Conservation (phyloP, 2,797 vertebrate genomes). For the Chelon labrosus region DNA sequence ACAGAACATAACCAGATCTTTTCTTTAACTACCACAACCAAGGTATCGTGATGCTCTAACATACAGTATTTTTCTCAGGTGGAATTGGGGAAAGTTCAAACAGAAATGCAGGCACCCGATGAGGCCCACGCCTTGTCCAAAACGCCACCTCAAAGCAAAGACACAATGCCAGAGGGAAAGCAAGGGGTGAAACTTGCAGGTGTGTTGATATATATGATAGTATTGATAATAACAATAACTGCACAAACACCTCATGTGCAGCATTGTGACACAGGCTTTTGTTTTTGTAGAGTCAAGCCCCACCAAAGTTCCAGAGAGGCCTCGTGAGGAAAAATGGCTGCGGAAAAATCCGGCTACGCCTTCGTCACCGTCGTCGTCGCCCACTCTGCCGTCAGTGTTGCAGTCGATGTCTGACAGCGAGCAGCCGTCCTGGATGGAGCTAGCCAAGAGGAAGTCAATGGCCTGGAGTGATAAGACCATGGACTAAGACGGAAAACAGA, state of each 20-base stretch:
- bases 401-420: conserved; percentile 74
- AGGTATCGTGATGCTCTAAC: conserved; percentile 14
- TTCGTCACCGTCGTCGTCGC: conserved; percentile 62
- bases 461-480: conserved; percentile 96
- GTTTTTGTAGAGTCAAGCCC: conserved; percentile 74
- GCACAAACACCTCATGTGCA: background rate
- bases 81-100: conserved; percentile 67
- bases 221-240: background rate
- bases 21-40: background rate
- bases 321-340: conserved; percentile 84
- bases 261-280: background rate
- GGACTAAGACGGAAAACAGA: conserved; percentile 73
- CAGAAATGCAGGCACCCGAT: conserved; percentile 50
- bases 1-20: background rate
- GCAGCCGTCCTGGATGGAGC: conserved; percentile 96
- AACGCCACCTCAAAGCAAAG: conserved; percentile 37
- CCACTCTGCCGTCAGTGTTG: conserved; percentile 65
- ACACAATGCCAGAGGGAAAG: conserved; percentile 52
- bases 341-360: conserved; percentile 75
- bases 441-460: conserved; percentile 98
- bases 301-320: conserved; percentile 55
- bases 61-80: conserved; percentile 55
- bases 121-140: conserved; percentile 37
- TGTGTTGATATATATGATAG: conserved; percentile 46
- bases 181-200: conserved; percentile 63